phyloP scores from a whole-genome alignment of 2,113 vertebrate species.

The Eulemur rufifrons region DNA sequence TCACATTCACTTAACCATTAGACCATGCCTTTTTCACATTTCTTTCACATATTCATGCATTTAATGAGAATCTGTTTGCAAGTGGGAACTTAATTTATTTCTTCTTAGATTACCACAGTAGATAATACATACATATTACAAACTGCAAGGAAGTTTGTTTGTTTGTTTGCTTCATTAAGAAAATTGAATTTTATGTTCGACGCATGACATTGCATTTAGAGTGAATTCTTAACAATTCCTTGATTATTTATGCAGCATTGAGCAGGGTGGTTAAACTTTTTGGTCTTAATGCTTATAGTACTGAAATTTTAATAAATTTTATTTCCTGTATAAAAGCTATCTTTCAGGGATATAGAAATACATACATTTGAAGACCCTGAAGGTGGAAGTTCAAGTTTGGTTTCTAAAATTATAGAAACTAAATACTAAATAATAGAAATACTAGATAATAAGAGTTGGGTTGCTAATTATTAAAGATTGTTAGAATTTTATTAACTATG shows the following conservation, averaged over 20 bases:
- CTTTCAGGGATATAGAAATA: neutral
- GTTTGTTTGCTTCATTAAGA: conserved; percentile 53
- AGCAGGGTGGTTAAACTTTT: neutral
- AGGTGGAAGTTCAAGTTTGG: neutral
- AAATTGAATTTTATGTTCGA: conserved; percentile 51
- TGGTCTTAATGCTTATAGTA: neutral
- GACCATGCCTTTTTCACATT: conserved; percentile 44
- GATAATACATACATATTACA: neutral
- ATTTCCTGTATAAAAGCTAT: neutral
- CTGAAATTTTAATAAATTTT: neutral
- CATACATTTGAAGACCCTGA: neutral
- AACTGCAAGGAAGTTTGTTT: conserved; percentile 22
- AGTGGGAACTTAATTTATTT: conserved; percentile 32
- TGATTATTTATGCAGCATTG: conserved; percentile 29
- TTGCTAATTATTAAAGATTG: neutral
- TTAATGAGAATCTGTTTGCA: conserved; percentile 53
- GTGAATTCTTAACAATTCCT: conserved; percentile 19
- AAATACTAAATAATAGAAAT: neutral
- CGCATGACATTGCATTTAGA: conserved; percentile 50
- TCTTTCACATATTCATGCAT: conserved; percentile 37
- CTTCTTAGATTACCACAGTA: conserved; percentile 1
- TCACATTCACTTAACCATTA: neutral
- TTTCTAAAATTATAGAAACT: neutral
- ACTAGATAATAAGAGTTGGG: neutral
- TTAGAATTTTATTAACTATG: neutral